Evolutionary conservation across 2,113 vertebrate genomes (phyloP).

Genomic region (Callipepla californica): DNA sequence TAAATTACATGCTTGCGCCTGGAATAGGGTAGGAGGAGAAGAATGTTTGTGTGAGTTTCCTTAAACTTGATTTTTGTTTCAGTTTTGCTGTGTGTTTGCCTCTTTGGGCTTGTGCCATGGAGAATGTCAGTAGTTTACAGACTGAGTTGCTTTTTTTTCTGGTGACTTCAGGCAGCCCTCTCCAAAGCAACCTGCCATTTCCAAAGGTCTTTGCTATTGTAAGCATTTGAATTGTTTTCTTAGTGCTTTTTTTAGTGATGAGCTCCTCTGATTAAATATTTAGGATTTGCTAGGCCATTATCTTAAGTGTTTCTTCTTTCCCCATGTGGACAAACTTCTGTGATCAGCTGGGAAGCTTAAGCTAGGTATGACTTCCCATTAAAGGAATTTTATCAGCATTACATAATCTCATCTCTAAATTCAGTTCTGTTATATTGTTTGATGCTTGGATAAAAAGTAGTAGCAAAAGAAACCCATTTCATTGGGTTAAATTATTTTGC

Average conservation of each 20-base stretch:
- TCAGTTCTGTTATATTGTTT: not conserved
- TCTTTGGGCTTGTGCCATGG: not conserved
- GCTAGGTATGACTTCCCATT: not conserved
- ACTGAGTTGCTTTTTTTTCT: not conserved
- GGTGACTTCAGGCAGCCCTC: not conserved
- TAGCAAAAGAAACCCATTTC: not conserved
- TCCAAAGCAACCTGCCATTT: not conserved
- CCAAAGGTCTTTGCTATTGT: not conserved
- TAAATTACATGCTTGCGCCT: not conserved
- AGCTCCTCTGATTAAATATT: constrained; percentile 52
- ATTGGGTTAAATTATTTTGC: not conserved
- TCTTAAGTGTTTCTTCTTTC: not conserved
- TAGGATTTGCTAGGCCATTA: constrained; percentile 15
- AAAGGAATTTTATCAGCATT: not conserved
- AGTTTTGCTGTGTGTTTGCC: not conserved
- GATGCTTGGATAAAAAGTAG: not conserved
- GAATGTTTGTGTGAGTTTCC: not conserved
- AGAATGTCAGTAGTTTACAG: not conserved
- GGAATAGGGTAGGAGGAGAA: not conserved
- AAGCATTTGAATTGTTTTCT: constrained; percentile 7
- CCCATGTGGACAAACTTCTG: not conserved
- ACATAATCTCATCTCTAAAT: not conserved
- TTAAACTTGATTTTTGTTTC: not conserved
- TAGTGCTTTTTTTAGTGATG: not conserved
- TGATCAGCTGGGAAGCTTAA: not conserved